phyloP scores from a whole-genome alignment of 1,140 invertebrate genomes.

The Drosophila grimshawi region DNA sequence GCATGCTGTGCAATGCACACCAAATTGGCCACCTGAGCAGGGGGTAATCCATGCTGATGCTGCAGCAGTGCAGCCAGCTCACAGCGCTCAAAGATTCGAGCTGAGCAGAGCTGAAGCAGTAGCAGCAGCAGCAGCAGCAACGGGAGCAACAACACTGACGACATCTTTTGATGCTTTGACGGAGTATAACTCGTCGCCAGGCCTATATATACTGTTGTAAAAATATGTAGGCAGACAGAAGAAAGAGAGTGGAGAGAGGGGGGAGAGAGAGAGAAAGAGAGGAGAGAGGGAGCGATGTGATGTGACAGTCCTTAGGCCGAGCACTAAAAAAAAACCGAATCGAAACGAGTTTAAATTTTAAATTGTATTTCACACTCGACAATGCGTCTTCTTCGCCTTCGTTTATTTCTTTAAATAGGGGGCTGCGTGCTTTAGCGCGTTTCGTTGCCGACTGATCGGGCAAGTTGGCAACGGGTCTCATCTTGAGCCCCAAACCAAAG shows the following conservation, averaged over 20 bases:
- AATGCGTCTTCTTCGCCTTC: constrained; percentile 14
- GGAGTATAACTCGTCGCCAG: constrained; percentile 7
- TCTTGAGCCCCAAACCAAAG: constrained; percentile 63
- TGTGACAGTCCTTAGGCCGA: constrained; percentile 21
- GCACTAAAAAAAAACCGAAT: constrained; percentile 1
- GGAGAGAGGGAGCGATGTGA: not conserved
- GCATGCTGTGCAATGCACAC: constrained; percentile 91
- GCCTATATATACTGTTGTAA: constrained; percentile 22
- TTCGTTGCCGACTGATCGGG: constrained; percentile 65
- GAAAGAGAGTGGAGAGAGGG: not conserved
- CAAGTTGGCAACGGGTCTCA: constrained; percentile 52
- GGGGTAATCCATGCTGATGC: constrained; percentile 85
- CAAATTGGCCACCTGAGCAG: constrained; percentile 87
- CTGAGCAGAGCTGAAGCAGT: constrained; percentile 42
- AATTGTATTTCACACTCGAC: constrained; percentile 16
- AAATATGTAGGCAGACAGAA: not conserved
- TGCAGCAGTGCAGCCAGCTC: constrained; percentile 88
- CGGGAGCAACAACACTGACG: constrained; percentile 32
- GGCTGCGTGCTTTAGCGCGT: constrained; percentile 68
- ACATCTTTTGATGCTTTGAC: constrained; percentile 60
- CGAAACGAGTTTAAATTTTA: constrained; percentile 23
- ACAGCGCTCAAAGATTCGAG: constrained; percentile 88
- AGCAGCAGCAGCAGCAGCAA: constrained; percentile 14
- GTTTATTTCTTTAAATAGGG: constrained; percentile 9
- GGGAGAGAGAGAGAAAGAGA: not conserved